These are phyloP conservation scores for Oncopeltus fasciatus DNA, from an alignment of 1,140 invertebrate genomes.

Conservation along the genomic window DNA sequence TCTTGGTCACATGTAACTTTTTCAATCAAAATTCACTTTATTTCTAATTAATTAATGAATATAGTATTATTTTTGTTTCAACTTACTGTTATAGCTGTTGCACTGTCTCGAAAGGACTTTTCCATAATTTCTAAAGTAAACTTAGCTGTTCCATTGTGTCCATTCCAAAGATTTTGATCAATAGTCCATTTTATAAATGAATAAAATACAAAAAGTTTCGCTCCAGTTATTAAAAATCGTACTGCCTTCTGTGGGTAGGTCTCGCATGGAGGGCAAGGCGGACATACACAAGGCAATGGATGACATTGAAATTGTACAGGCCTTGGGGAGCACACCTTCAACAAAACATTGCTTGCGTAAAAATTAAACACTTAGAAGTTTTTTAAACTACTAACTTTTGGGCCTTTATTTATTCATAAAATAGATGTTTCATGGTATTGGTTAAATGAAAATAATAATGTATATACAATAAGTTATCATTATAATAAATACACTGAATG, in stretches of 20 bases:
- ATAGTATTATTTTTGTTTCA: too few species aligned
- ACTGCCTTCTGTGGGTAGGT: not conserved
- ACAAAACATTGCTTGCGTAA: too few species aligned
- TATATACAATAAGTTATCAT: too few species aligned
- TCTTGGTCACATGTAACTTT: too few species aligned
- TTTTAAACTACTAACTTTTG: too few species aligned
- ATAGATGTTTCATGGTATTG: too few species aligned
- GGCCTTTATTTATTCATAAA: too few species aligned
- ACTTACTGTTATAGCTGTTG: not conserved
- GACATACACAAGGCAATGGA: not conserved
- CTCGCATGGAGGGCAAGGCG: not conserved
- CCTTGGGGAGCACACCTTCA: not conserved
- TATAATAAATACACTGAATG: too few species aligned
- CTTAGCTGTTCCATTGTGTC: not conserved
- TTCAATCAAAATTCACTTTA: too few species aligned
- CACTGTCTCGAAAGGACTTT: not conserved
- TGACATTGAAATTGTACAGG: not conserved
- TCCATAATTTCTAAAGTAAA: not conserved
- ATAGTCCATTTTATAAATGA: not conserved
- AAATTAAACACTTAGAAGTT: too few species aligned
- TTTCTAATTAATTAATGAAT: too few species aligned
- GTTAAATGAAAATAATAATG: too few species aligned
- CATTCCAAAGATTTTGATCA: not conserved
- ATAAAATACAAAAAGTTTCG: not conserved
- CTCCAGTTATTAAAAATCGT: not conserved